A percentile compares a stretch with the other conserved stretches of the same genome.
Conservation (phyloP, 2,113 vertebrate species). For the Spermophilus dauricus region DNA sequence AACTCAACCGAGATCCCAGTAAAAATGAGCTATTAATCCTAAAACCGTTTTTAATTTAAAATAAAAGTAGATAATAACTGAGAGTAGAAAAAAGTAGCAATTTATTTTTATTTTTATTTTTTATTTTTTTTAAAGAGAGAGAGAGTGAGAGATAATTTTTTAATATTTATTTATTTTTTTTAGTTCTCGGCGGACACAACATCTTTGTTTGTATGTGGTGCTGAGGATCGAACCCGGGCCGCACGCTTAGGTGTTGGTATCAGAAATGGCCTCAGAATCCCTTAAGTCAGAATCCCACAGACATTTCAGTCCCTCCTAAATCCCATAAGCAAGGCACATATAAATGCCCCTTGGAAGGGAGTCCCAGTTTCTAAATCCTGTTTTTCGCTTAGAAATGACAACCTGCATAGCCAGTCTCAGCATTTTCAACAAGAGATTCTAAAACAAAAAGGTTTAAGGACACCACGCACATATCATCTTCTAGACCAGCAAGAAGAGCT, state of each 20-base stretch:
- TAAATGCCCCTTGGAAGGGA: neutral
- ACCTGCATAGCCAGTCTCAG: neutral
- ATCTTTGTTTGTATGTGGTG: too few species aligned
- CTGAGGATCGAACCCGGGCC: too few species aligned
- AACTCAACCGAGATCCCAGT: neutral
- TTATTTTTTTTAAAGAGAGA: too few species aligned
- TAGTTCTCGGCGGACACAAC: too few species aligned
- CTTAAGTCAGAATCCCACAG: neutral
- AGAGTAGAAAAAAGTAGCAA: neutral
- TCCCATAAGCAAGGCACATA: neutral
- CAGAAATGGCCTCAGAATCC: neutral
- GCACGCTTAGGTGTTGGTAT: neutral
- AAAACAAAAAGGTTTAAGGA: neutral
- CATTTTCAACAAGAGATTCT: neutral
- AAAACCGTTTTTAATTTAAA: constrained; percentile 59
- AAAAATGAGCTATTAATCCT: constrained; percentile 31
- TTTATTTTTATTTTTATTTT: too few species aligned
- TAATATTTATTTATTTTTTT: too few species aligned
- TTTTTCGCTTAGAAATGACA: neutral
- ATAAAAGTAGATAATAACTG: constrained; percentile 52
- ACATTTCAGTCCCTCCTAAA: neutral
- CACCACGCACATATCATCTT: neutral
- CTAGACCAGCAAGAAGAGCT: neutral
- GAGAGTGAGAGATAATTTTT: too few species aligned
- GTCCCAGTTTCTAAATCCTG: neutral